Base-by-base conservation (phyloP, 2,888 invertebrate species). In the Polydrusus tereticollis region DNA sequence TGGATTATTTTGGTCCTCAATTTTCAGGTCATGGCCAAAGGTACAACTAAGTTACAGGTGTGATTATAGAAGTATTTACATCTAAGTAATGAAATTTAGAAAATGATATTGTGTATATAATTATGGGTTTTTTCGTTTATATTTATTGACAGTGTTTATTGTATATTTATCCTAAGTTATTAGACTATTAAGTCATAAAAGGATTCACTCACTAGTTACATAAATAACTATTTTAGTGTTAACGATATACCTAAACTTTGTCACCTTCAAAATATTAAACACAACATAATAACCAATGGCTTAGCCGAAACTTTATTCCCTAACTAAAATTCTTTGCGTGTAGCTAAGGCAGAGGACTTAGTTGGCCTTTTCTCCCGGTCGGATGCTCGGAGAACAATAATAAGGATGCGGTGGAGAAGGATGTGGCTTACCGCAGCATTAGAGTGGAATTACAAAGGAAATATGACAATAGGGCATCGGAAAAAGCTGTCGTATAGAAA, bases 381-480 rank as follows among this genome's bases (percentile, higher is more conserved):
- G 52, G 52, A 55, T 55, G 38, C 59, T 55, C 33, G 12, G 58
- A 58, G 64, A 70, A 70, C 64, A 70, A 70, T 64, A 64, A 58
- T 64, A 64, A 58, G 57, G 47, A 65, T 47, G 26, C 36, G 23
- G 45, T 33, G 45, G 29, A 16, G 29, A 63, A 36, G 21, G 63
- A 63, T 45, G 38, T 64, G 70, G 70, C 47, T 64, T 36, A 64
- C 64, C 70, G 65, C 70, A 58, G 64, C 43, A 64, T 70, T 70
- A 64, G 41, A 64, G 45, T 38, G 58, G 64, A 64, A 64, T 64
- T 55, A 70, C 70, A 70, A 70, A 47, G 64, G 64, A 43, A 64
- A 64, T 70, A 58, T 70, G 45, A 70, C 64, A 70, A 70, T 58
- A 43, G 70, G 29, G 50, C 38, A 26, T 18, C 29, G 18, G 33